Evolutionary conservation across 2,113 vertebrate species (phyloP).

Genomic region (Diphyllodes magnificus): DNA sequence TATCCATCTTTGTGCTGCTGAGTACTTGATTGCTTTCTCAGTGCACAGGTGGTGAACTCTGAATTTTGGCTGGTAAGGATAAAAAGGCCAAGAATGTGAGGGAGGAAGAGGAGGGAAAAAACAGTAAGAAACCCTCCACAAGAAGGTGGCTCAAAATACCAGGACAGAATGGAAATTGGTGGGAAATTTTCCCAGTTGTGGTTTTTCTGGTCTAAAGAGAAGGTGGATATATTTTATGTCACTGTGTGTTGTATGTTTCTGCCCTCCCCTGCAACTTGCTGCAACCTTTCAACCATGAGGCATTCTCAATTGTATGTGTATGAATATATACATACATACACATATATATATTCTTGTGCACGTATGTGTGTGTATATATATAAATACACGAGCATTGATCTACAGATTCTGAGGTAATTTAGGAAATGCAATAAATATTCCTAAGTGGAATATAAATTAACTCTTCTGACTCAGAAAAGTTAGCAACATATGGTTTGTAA

Average conservation of each 20-base stretch:
- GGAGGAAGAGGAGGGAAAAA: neutral
- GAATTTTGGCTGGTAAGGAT: neutral
- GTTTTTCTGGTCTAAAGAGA: neutral
- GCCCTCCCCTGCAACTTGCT: neutral
- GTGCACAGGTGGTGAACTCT: neutral
- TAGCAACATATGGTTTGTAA: constrained; percentile 33
- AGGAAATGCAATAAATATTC: constrained; percentile 30
- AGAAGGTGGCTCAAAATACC: neutral
- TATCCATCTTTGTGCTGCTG: neutral
- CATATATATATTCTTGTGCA: neutral
- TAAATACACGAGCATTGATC: neutral
- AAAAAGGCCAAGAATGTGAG: neutral
- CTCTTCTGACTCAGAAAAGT: constrained; percentile 22
- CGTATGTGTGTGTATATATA: neutral
- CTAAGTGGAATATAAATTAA: neutral
- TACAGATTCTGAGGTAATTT: constrained; percentile 1
- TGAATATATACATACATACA: rapidly evolving
- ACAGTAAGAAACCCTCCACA: neutral
- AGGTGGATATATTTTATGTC: neutral
- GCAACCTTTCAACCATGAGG: neutral
- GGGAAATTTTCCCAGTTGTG: neutral
- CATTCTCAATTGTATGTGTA: neutral
- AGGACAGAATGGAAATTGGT: neutral
- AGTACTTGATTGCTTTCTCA: neutral
- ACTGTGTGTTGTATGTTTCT: neutral